Percentiles rank a stretch among this genome's conserved stretches.
Evolutionary conservation across 2,113 vertebrate genomes (phyloP).

Genomic region (Mirounga angustirostris): DNA sequence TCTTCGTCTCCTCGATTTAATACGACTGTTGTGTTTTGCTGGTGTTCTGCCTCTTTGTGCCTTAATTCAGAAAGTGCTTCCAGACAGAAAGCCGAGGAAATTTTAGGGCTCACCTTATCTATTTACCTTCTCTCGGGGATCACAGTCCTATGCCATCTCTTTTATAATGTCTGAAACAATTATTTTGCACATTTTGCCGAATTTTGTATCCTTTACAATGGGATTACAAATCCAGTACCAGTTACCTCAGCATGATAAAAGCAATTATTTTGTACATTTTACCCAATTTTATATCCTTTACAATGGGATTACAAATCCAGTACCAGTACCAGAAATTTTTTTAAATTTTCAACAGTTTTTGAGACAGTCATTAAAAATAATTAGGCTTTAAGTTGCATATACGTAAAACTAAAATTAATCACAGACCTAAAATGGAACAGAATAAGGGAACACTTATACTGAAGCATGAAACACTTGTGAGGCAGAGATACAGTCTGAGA

Average conservation of each 20-base stretch:
- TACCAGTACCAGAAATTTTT: background rate
- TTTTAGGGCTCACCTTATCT: background rate
- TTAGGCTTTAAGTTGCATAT: background rate
- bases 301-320: background rate
- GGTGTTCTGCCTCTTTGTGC: no score
- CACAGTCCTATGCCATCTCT: background rate
- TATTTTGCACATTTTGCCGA: background rate
- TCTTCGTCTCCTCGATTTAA: background rate
- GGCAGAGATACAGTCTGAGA: background rate
- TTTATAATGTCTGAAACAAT: background rate
- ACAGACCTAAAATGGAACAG: background rate
- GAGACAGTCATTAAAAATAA: background rate
- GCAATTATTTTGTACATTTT: background rate
- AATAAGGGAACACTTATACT: background rate
- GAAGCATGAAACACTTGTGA: background rate
- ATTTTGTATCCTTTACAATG: background rate
- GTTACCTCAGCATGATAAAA: background rate
- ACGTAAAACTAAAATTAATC: constrained; percentile 46
- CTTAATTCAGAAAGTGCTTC: background rate
- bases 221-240: background rate
- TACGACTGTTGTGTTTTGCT: background rate
- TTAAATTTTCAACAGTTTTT: background rate
- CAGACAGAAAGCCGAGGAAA: background rate
- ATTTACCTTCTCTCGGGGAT: background rate
- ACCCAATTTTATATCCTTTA: constrained; percentile 1